Conservation (phyloP, 2,888 invertebrate genomes). For the Chymomyza procnemis region DNA sequence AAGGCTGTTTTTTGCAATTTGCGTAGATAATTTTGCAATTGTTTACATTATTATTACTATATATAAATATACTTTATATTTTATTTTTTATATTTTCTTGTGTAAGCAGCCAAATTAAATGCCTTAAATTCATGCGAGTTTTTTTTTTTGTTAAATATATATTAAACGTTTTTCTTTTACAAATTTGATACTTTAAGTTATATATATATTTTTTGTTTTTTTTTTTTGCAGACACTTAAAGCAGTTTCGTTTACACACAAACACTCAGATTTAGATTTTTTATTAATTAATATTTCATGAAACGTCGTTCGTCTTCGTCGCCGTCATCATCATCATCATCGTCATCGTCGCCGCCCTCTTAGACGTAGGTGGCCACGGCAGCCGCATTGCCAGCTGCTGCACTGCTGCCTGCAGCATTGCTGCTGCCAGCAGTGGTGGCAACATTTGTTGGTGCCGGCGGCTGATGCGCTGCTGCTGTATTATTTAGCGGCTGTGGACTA, state of each 20-base stretch:
- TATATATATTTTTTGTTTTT: constrained; percentile 9
- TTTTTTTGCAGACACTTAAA: constrained; percentile 51
- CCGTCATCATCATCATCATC: too few relatives aligned
- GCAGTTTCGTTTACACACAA: constrained; percentile 34
- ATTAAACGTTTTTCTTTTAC: too few relatives aligned
- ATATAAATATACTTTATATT: too few relatives aligned
- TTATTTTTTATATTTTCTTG: constrained; percentile 31
- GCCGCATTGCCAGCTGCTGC: constrained; percentile 50
- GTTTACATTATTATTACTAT: constrained; percentile 11
- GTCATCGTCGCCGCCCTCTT: constrained; percentile 75
- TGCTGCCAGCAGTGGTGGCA: constrained; percentile 3
- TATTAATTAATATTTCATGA: neutral
- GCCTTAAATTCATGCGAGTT: constrained; percentile 44
- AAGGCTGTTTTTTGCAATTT: neutral
- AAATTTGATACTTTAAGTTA: neutral
- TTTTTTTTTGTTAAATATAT: constrained; percentile 11
- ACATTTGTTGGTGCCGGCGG: constrained; percentile 55
- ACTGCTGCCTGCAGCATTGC: constrained; percentile 18
- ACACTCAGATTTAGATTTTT: neutral
- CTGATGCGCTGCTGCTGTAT: constrained; percentile 72
- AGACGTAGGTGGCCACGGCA: constrained; percentile 84
- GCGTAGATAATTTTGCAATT: neutral
- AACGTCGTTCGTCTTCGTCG: neutral
- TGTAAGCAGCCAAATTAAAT: constrained; percentile 53
- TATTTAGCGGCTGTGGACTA: constrained; percentile 78